Conservation (phyloP, 2,888 invertebrate genomes). For the Hirtodrosophila histrioides region DNA sequence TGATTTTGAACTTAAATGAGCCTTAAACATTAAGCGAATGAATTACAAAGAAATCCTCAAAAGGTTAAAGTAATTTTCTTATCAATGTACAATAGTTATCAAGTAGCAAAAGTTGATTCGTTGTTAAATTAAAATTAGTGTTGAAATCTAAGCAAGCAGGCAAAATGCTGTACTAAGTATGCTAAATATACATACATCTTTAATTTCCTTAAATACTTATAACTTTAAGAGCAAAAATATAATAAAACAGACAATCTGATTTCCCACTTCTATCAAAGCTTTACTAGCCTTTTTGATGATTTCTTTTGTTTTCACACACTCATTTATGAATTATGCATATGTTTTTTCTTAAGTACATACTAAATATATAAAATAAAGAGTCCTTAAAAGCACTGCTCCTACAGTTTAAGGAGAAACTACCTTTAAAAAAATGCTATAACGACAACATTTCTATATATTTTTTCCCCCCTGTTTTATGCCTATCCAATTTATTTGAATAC, state of each 20-base stretch:
- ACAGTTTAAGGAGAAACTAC: conserved; percentile 19
- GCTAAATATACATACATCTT: conserved; percentile 22
- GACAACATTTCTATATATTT: conserved; percentile 73
- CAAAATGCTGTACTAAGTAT: conserved; percentile 5
- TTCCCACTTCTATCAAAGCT: conserved; percentile 9
- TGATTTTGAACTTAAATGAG: conserved; percentile 34
- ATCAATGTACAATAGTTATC: conserved; percentile 11
- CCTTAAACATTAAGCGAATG: conserved; percentile 23
- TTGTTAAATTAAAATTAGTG: background rate
- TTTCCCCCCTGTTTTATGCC: conserved; percentile 62
- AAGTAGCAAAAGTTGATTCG: conserved; percentile 24
- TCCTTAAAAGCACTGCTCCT: conserved; percentile 19
- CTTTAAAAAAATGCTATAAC: conserved; percentile 52
- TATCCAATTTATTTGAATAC: conserved; percentile 67
- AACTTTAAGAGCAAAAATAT: no score
- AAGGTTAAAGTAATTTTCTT: conserved; percentile 34
- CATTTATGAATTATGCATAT: conserved; percentile 8
- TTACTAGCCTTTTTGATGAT: conserved; percentile 33
- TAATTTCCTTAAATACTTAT: conserved; percentile 18
- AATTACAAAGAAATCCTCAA: conserved; percentile 44
- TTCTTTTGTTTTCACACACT: conserved; percentile 14
- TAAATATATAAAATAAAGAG: conserved; percentile 2
- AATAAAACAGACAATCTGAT: conserved; percentile 3
- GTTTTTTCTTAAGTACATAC: background rate
- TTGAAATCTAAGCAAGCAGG: background rate